Percentiles rank a stretch among this genome's conserved stretches.
These are phyloP conservation scores for Etheostoma spectabile DNA, from an alignment of 2,113 vertebrate species.

Conservation along the genomic window DNA sequence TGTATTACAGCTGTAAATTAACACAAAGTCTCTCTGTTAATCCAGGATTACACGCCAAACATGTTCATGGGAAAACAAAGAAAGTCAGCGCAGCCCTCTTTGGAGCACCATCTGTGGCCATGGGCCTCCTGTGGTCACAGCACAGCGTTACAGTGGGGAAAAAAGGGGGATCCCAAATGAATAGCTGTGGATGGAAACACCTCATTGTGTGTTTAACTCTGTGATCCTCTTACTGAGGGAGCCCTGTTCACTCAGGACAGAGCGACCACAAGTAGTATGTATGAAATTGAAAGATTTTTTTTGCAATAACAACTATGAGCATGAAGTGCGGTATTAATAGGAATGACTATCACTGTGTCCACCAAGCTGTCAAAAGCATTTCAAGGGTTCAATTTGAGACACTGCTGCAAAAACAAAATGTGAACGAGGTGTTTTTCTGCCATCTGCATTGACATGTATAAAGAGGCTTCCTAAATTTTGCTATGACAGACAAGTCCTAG, in stretches of 20 bases:
- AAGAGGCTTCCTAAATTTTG: background rate
- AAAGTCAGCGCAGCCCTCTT: conserved; percentile 81
- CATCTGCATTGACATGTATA: conserved; percentile 5
- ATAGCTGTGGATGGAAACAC: conserved; percentile 67
- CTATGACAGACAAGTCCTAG: background rate
- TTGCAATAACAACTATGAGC: conserved; percentile 9
- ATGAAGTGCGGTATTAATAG: conserved; percentile 2
- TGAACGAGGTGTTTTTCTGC: conserved; percentile 15
- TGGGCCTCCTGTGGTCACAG: conserved; percentile 61
- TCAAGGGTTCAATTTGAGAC: conserved; percentile 25
- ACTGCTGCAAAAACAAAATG: conserved; percentile 11
- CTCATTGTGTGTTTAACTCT: conserved; percentile 79
- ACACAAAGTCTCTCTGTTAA: conserved; percentile 90
- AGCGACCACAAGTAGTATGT: conserved; percentile 33
- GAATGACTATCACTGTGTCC: background rate
- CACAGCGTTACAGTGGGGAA: conserved; percentile 67
- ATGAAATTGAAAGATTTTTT: conserved; percentile 10
- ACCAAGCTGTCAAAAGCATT: conserved; percentile 21
- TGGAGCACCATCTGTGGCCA: conserved; percentile 82
- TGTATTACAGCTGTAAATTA: conserved; percentile 90
- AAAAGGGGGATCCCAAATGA: conserved; percentile 68
- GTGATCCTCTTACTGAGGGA: conserved; percentile 70
- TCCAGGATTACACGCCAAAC: conserved; percentile 93
- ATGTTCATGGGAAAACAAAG: conserved; percentile 88
- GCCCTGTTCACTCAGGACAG: conserved; percentile 26